phyloP scores from a whole-genome alignment of 2,888 invertebrate genomes.

The Liodrosophila aerea region DNA sequence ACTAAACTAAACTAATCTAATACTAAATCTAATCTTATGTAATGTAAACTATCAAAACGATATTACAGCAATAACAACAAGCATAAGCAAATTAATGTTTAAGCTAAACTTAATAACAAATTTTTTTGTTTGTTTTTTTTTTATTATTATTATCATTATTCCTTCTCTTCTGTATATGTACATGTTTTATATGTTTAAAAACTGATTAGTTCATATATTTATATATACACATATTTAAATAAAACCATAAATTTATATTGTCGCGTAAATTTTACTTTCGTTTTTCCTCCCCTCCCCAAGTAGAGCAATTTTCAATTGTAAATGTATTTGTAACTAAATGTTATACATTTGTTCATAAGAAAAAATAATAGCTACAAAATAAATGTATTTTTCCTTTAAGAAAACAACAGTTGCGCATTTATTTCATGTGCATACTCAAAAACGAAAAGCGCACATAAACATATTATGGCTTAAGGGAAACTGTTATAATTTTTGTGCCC shows the following conservation, averaged over 20 bases:
- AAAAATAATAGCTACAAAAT: conserved; percentile 68
- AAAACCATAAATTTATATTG: conserved; percentile 23
- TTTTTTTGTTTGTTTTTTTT: conserved; percentile 18
- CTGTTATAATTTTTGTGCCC: too few relatives aligned
- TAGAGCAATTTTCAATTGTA: conserved; percentile 77
- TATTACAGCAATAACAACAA: conserved; percentile 32
- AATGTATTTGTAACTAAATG: conserved; percentile 77
- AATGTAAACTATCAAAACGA: conserved; percentile 42
- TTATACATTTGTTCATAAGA: conserved; percentile 76
- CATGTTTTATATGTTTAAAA: conserved; percentile 42
- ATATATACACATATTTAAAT: neutral
- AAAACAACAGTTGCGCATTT: neutral
- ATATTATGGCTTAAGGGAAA: too few relatives aligned
- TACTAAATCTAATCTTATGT: conserved; percentile 17
- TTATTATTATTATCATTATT: conserved; percentile 4
- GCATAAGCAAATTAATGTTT: conserved; percentile 16
- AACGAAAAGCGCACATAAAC: too few relatives aligned
- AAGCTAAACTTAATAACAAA: conserved; percentile 40
- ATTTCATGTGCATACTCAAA: too few relatives aligned
- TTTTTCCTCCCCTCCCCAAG: conserved; percentile 37
- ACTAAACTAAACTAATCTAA: conserved; percentile 7
- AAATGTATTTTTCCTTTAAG: conserved; percentile 79
- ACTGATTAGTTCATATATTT: conserved; percentile 43
- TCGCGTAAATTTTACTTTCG: conserved; percentile 46
- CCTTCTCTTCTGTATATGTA: conserved; percentile 21